phyloP scores from a whole-genome alignment of 2,797 vertebrate genomes.

The Enteromius anoplus region DNA sequence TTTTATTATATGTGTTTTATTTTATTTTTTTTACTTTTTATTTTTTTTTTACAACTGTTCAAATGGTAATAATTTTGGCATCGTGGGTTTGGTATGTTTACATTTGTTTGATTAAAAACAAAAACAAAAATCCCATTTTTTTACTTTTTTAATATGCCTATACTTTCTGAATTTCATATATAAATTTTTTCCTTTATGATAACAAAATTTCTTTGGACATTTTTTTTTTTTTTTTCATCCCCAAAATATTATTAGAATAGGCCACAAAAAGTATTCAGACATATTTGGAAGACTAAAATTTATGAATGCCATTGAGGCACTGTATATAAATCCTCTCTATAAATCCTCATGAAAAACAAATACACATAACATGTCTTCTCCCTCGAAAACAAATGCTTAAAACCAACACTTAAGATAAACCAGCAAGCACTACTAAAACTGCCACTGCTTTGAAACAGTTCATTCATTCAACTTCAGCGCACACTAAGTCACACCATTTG shows the following conservation, averaged over 20 bases:
- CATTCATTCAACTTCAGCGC: background rate
- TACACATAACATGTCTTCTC: background rate
- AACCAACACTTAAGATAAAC: background rate
- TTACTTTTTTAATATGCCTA: background rate
- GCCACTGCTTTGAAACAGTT: background rate
- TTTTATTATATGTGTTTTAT: too few species aligned
- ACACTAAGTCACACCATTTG: constrained; percentile 16
- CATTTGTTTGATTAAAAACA: too few species aligned
- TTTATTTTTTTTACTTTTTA: too few species aligned
- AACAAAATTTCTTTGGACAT: too few species aligned
- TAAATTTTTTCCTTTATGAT: too few species aligned
- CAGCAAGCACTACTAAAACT: background rate
- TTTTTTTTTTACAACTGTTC: too few species aligned
- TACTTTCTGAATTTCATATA: background rate
- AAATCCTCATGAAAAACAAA: background rate
- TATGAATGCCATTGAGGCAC: background rate
- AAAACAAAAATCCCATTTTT: too few species aligned
- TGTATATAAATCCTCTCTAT: background rate
- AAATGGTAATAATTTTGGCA: too few species aligned
- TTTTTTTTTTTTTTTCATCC: too few species aligned
- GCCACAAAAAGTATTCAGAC: background rate
- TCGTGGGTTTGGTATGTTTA: too few species aligned
- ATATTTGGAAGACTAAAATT: background rate
- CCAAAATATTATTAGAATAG: background rate
- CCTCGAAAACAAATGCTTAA: background rate